Base-by-base conservation (phyloP, 2,797 vertebrate genomes). In the Alexandromys oeconomus region DNA sequence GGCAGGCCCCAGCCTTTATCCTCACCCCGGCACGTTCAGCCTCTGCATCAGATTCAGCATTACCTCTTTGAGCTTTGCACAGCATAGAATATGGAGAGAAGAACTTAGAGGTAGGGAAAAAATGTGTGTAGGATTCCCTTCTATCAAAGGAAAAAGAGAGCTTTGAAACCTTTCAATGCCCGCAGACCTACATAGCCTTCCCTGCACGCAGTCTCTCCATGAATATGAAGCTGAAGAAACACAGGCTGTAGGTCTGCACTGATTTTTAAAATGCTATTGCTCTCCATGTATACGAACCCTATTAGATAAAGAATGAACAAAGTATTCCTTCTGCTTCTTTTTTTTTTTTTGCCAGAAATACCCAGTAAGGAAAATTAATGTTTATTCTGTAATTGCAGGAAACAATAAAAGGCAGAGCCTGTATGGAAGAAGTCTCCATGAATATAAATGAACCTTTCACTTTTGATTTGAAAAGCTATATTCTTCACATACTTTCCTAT, bases 291-390 rank as follows among this genome's bases (percentile, higher is more conserved):
- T 92, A 73, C 43, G 84, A 92, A 88, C 27, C 73, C 25, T 90
- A 29, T 92, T 87, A 96, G 63, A 82, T n/a, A 76, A 96, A 95
- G 92, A 97, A 76, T 76, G 67, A 93, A 40, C 11, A 88, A 95
- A 96, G n/a, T 78, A 79, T 77, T 91, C 43, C n/a, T 97, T 95
- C 79, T 82, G 43, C 59, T 93, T 87, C 93, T 87, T 57, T 87
- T 94, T 87, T 57, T 93, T 87, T 94, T 89, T 29, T 92, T 84
- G 54, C 54, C 65, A 79, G 43, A 91, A 97, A 96, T 81, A 21
- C 25, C 74, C 88, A 84, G 92, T 95, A 94, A 97, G 79, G 69
- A 96, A 97, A 97, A 96, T 77, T 79, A 93, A 96, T 96, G 37
- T 80, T 90, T 96, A 93, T 89, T 96, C 51, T 96, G 29, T 74